Base-by-base conservation (phyloP, 2,888 invertebrate genomes). In the Drosophila mimica region DNA sequence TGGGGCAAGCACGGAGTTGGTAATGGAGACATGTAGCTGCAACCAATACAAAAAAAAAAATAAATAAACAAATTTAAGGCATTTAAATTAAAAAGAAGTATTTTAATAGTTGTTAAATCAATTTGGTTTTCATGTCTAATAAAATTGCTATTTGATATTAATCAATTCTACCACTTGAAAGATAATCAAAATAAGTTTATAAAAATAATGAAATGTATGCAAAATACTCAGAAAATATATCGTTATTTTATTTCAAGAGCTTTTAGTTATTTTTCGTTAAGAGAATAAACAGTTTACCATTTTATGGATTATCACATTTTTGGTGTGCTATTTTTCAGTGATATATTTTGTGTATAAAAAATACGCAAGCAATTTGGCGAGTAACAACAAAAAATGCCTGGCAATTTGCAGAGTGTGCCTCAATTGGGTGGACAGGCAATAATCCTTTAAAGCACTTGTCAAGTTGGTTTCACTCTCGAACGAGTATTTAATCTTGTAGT, bases 1-100 rank as follows among this genome's bases (percentile, higher is more conserved):
- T n/a, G 4, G 3, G 28, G n/a, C 15, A 8, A 54, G 4, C 36
- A 17, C 34, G 20, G 38, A 52, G n/a, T 34, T 28, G 30, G 25
- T n/a, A 56, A 75, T 59, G 62, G 46, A 62, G 70, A 30, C 61
- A 61, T 38, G 56, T 34, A 40, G 25, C 25, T 20, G 13, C 33
- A 31, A 31, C 15, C 52, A 38, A 59, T 13, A 46, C 20, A 20
- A 30, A 9, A 8, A 15, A 46, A 15, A 4, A 0, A 25, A 25
- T n/a, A 25, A 17, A 17, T 3, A 4, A 38, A n/a, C 38, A 25
- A 17, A 28, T 25, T 3, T 15, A 9, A 33, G 15, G 6, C 28
- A 31, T 31, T 34, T 3, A 9, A 17, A 11, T 36, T 33, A 15
- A 17, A 58, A 54, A 33, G 2, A 43, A 1, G 9, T n/a, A 43